A percentile compares a stretch with the other conserved stretches of the same genome.
Conservation (phyloP, 2,888 invertebrate species). For the Lordiphosa andalusiaca region DNA sequence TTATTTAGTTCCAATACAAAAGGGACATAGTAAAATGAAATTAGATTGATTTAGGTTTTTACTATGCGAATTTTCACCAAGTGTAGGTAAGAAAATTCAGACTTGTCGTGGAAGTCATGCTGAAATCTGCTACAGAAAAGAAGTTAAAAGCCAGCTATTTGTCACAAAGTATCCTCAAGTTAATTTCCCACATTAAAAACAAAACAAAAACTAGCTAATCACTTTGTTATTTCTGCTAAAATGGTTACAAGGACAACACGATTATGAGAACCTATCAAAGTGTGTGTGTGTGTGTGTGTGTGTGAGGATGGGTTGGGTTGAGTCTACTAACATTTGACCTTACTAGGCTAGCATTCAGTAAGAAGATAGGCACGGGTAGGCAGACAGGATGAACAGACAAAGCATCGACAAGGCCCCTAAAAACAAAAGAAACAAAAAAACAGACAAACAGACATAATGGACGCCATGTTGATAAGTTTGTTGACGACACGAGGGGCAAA, state of each 20-base stretch:
- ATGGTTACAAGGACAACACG: conserved; percentile 65
- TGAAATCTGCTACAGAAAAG: too few species aligned
- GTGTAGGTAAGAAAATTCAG: too few species aligned
- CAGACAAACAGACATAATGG: conserved; percentile 44
- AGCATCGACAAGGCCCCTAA: conserved; percentile 48
- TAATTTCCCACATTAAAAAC: too few species aligned
- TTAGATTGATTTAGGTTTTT: too few species aligned
- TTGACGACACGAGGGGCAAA: conserved; percentile 5
- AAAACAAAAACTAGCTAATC: too few species aligned
- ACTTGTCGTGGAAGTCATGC: too few species aligned
- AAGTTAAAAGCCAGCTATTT: too few species aligned
- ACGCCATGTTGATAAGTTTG: conserved; percentile 18
- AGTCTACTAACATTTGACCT: conserved; percentile 55
- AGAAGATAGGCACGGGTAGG: background rate
- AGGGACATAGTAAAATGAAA: too few species aligned
- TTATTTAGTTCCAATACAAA: too few species aligned
- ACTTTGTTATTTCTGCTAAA: conserved; percentile 46
- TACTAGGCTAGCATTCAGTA: conserved; percentile 34
- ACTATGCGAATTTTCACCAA: too few species aligned
- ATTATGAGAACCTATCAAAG: conserved; percentile 52
- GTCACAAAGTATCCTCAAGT: too few species aligned
- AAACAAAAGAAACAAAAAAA: conserved; percentile 57
- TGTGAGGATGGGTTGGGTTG: background rate
- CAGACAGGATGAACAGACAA: conserved; percentile 21
- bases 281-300: conserved; percentile 24